Evolutionary conservation across 53 echinoderm and acorn worm genomes (phyloP), one percentile per base, ranked within the genome.

Genomic region (Echinarachnius parma): DNA sequence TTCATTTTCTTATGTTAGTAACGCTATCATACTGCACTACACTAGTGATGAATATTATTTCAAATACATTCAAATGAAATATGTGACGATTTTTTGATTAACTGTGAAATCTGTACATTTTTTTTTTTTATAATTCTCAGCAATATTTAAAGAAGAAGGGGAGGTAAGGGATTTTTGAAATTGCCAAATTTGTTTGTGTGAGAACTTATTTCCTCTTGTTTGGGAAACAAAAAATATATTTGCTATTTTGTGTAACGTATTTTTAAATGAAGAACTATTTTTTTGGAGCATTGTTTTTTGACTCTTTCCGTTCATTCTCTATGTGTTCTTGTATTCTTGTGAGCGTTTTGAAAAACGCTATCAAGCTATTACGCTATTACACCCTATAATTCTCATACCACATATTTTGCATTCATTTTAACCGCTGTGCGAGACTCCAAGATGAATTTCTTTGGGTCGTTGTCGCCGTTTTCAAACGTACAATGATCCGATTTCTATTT

Each of bases 151-250:
- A 32, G 22, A 23, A 72, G 56, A 72, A 53, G 69, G 52, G 22
- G 35, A 53, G 52, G 34, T 29, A 69, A 53, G n/a, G n/a, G n/a
- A n/a, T n/a, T n/a, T n/a, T 16, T 56, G 34, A 55, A 72, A 72
- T 72, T 72, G 74, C 74, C 74, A 72, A 72, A 72, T 72, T 57
- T 72, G 68, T 72, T 72, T 72, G 74, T 72, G 57, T 72, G 74
- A 39, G 52, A 71, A 31, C 35, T 55, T 33, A 56, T 37, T 72
- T 54, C 56, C 68, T 52, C 31, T 52, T 68, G 53, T 52, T 68
- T 52, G 19, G 68, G 48, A 50, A 68, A 50, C n/a, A n/a, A 39
- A 45, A 19, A 46, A 32, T 49, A 50, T 52, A 49, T 49, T 49
- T 49, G 50, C n/a, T 49, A 49, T 49, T 18, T 4, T 49, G 50